Base-by-base conservation (phyloP, 2,888 invertebrate genomes). In the Rutpela maculata region DNA sequence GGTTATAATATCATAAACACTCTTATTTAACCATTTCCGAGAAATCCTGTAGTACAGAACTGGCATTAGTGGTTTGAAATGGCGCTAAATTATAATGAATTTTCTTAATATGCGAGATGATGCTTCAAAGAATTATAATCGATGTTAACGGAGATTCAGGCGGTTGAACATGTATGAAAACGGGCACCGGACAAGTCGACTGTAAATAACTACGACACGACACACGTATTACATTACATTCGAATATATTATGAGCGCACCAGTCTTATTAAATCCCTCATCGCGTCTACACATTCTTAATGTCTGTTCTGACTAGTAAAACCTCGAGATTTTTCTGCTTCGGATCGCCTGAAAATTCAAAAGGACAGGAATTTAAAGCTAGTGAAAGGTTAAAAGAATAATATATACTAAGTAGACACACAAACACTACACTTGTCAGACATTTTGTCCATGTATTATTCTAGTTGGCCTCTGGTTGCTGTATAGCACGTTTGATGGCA, bases 141-240 rank as follows among this genome's bases (percentile, higher is more conserved):
- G 76, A 66, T 66, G 66, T 76, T 71, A 76, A 75, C 70, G 75
- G 75, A 65, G 65, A 63, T 38, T 55, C 70, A 63, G 71, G 56
- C 75, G 63, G 69, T 59, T 22, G 68, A 68, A 60, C 69, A 75
- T 68, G 74, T 73, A 56, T 65, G 67, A 76, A 76, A 76, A 74
- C 76, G 76, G 76, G 76, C 77, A 76, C 69, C 78, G 59, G 78
- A 74, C 80, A 80, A 80, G 82, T 69, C 80, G 81, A 80, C 81
- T 80, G 84, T 84, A 83, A 84, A 84, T 84, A 84, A 83, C 81
- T 60, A 75, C 80, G 80, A 81, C 81, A 82, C 77, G 83, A 79
- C 82, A 81, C 76, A 81, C 80, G 81, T 84, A 84, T 84, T 83
- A 84, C 82, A 82, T 84, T 84, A 84, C 83, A 83, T 81, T 80